A percentile compares a stretch with the other conserved stretches of the same genome.
Conservation (phyloP, 2,888 invertebrate species). For the Hylaea fasciaria region DNA sequence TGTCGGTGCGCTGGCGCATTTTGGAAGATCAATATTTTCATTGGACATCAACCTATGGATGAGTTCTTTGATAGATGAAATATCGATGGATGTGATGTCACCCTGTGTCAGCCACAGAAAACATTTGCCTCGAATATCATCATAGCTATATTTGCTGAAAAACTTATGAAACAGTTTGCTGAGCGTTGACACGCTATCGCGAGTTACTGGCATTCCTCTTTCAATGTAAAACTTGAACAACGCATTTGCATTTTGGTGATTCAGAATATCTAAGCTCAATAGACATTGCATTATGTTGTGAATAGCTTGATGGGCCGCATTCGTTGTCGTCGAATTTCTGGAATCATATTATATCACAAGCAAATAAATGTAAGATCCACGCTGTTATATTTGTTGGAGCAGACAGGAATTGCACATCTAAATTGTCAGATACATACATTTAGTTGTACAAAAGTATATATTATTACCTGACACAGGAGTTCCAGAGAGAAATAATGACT, state of each 20-base stretch:
- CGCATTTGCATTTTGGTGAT: constrained; percentile 60
- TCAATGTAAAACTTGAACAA: constrained; percentile 73
- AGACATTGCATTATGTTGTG: constrained; percentile 68
- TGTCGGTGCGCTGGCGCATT: constrained; percentile 19
- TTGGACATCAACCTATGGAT: constrained; percentile 63
- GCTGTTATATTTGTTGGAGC: too few species aligned
- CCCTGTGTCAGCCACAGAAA: constrained; percentile 65
- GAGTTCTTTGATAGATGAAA: constrained; percentile 51
- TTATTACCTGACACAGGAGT: constrained; percentile 71
- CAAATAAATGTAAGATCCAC: neutral
- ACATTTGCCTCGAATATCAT: constrained; percentile 59
- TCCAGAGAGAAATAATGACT: constrained; percentile 64
- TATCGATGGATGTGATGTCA: constrained; percentile 49
- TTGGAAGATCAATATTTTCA: constrained; percentile 58
- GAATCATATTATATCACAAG: constrained; percentile 41
- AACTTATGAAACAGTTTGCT: constrained; percentile 61
- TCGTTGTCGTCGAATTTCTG: constrained; percentile 65
- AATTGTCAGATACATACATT: too few species aligned
- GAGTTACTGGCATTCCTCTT: constrained; percentile 71
- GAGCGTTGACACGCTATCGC: constrained; percentile 64
- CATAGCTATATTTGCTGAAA: constrained; percentile 66
- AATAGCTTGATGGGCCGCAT: constrained; percentile 58
- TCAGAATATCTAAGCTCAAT: constrained; percentile 57
- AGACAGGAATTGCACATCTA: too few species aligned
- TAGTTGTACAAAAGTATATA: constrained; percentile 11